These are phyloP conservation scores for Amphipyra berbera DNA, from an alignment of 2,888 invertebrate species.

Conservation along the genomic window DNA sequence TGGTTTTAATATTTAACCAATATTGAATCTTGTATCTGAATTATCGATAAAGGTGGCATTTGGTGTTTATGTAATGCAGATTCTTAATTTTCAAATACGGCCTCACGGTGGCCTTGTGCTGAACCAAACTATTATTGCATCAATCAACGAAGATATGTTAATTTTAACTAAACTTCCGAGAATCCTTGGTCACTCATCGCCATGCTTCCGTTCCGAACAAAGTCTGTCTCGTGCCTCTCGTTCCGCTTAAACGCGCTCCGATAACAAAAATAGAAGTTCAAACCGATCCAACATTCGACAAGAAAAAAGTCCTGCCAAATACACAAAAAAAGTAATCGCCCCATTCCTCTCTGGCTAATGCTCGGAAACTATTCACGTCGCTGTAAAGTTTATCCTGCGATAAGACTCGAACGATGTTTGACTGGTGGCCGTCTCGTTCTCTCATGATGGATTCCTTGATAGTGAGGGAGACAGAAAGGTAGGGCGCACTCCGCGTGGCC, in stretches of 20 bases:
- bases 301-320: constrained; percentile 86
- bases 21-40: constrained; percentile 29
- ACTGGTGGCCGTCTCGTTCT: constrained; percentile 76
- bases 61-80: constrained; percentile 15
- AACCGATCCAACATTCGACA: constrained; percentile 73
- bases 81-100: constrained; percentile 16
- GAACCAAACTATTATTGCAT: constrained; percentile 56
- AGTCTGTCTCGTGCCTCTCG: constrained; percentile 65
- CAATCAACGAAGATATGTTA: constrained; percentile 60
- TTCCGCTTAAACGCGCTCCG: constrained; percentile 69
- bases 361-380: constrained; percentile 85
- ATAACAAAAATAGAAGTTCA: constrained; percentile 81
- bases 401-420: constrained; percentile 78
- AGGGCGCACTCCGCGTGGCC: constrained; percentile 86
- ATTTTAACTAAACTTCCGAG: constrained; percentile 70
- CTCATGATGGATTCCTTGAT: constrained; percentile 65
- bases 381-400: constrained; percentile 87
- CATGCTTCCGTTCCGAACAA: constrained; percentile 70
- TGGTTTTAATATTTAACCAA: constrained; percentile 45
- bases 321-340: constrained; percentile 83
- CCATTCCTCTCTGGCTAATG: constrained; percentile 85
- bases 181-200: constrained; percentile 70
- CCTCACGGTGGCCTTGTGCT: constrained; percentile 63
- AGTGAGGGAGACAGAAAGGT: constrained; percentile 85
- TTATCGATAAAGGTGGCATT: constrained; percentile 20